These are phyloP conservation scores for Mus pahari DNA, from an alignment of 2,113 vertebrate species.

Conservation along the genomic window DNA sequence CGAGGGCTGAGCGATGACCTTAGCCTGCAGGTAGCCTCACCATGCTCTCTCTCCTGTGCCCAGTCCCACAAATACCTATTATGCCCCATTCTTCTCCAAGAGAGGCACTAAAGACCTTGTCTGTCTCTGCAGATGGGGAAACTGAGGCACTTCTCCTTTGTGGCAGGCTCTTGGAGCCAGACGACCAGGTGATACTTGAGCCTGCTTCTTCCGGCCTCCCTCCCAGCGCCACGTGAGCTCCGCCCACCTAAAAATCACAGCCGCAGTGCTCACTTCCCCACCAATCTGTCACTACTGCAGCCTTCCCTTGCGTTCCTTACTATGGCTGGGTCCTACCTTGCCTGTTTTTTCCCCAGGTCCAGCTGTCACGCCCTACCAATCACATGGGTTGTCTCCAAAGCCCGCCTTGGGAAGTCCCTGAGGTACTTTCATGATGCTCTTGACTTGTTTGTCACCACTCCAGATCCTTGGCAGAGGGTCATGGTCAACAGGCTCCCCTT, in stretches of 20 bases:
- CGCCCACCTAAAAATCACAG: not conserved
- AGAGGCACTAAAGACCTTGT: not conserved
- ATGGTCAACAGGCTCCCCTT: not conserved
- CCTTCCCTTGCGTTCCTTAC: not conserved
- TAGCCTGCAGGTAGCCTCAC: not conserved
- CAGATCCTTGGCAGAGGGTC: not conserved
- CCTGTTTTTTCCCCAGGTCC: rapidly evolving
- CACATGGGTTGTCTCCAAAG: not conserved
- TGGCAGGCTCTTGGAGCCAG: not conserved
- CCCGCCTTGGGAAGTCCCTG: not conserved
- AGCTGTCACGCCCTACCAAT: not conserved
- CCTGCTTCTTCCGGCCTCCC: not conserved
- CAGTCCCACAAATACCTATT: not conserved
- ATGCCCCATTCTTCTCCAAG: not conserved
- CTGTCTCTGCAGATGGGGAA: not conserved
- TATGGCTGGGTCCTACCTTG: not conserved
- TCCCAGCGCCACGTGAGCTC: not conserved
- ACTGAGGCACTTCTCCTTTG: not conserved
- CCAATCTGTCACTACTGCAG: not conserved
- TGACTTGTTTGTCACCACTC: not conserved
- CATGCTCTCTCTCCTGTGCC: rapidly evolving
- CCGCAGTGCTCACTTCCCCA: not conserved
- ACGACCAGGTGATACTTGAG: not conserved
- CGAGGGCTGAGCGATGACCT: rapidly evolving
- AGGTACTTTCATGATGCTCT: not conserved